These are phyloP conservation scores for Heliconius eleuchia DNA, from an alignment of 1,140 invertebrate genomes.

Conservation along the genomic window DNA sequence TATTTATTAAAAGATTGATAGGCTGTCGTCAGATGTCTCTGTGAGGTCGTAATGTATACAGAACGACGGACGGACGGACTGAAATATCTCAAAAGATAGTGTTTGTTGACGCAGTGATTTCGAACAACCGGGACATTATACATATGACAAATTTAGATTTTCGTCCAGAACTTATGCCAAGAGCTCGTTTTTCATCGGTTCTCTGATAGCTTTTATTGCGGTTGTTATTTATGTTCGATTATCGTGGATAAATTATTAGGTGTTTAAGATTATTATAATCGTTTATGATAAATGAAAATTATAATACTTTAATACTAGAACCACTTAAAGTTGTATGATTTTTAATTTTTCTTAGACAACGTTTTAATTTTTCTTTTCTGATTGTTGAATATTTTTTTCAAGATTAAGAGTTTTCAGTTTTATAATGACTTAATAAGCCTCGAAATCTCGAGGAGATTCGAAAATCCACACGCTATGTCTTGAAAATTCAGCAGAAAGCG, in stretches of 20 bases:
- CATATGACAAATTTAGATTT: slow-evolving; percentile 66
- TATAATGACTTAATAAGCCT: no score
- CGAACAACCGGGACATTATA: slow-evolving; percentile 56
- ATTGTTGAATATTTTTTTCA: no score
- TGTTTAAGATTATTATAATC: slow-evolving; percentile 23
- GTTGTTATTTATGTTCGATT: slow-evolving; percentile 33
- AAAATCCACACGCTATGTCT: no score
- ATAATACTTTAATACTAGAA: background rate
- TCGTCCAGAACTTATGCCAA: slow-evolving; percentile 26
- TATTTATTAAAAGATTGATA: slow-evolving; percentile 79
- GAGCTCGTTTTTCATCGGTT: slow-evolving; percentile 33
- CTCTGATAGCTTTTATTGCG: slow-evolving; percentile 35
- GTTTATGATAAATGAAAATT: background rate
- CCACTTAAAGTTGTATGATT: background rate
- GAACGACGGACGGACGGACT: slow-evolving; percentile 57
- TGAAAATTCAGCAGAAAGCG: no score
- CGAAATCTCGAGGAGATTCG: no score
- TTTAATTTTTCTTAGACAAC: background rate
- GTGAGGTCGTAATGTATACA: slow-evolving; percentile 68
- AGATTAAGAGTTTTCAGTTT: no score
- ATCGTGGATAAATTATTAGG: slow-evolving; percentile 26
- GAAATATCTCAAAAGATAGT: slow-evolving; percentile 70
- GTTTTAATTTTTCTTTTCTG: background rate
- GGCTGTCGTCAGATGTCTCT: slow-evolving; percentile 74
- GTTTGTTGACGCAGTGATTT: slow-evolving; percentile 64